Base-by-base conservation (phyloP, 2,888 invertebrate genomes). In the Sturmia bella region DNA sequence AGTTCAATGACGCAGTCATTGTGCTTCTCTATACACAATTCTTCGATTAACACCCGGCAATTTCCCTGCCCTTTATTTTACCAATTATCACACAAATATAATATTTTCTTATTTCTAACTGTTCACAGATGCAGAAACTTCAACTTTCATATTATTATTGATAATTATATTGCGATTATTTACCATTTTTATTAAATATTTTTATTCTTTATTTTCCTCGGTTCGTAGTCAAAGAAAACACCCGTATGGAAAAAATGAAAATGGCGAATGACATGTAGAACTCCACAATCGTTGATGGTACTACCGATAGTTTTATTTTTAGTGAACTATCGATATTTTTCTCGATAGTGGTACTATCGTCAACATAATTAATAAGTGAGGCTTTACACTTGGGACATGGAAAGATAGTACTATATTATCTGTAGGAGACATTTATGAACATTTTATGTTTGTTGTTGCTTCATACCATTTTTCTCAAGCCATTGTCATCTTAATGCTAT, bases 41-140 rank as follows among this genome's bases (percentile, higher is more conserved):
- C 27, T n/a, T 69, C 17, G 43, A 19, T 37, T 24, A 79, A 84
- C 85, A 85, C 85, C 85, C 85, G 85, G 85, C 85, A 69, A 75
- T 17, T 73, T 79, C 27, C 17, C 21, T 41, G 3, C 15, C 11
- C 19, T 39, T 77, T 79, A 76, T 43, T 57, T 74, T 61, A 48
- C 13, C 27, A 48, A 78, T 75, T 48, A 24, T 45, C 12, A 37
- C 2, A 13, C 19, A 50, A 70, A 39, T 43, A 17, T 5, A 12
- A 17, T n/a, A n/a, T n/a, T 11, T 13, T 15, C 63, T 17, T 27
- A 17, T 7, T 21, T 59, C 12, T 19, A 50, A 13, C 3, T n/a
- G 19, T 24, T 50, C 11, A 7, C 11, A 12, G 56, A 0, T 0
- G 5, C 7, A 66, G 43, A 80, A 85, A 83, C 64, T 57, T 21